These are phyloP conservation scores for Odocoileus hemionus DNA, from an alignment of 2,113 vertebrate genomes.

Conservation along the genomic window DNA sequence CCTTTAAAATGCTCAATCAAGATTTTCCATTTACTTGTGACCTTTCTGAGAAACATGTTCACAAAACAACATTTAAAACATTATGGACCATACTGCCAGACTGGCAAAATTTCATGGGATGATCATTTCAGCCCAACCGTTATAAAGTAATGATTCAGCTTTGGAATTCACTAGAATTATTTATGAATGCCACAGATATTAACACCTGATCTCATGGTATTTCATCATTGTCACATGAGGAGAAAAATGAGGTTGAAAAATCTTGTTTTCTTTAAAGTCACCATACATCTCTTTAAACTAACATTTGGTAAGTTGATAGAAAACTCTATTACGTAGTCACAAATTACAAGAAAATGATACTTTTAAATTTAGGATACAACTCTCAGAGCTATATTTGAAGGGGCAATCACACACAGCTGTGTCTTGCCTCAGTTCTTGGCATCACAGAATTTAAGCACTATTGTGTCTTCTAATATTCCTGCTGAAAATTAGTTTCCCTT, in stretches of 20 bases:
- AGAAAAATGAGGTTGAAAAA: not conserved
- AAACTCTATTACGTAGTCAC: not conserved
- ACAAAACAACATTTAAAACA: constrained; percentile 42
- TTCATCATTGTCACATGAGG: not conserved
- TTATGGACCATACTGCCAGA: not conserved
- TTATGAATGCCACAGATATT: not conserved
- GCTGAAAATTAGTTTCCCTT: not conserved
- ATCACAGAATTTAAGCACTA: not conserved
- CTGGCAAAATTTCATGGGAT: not conserved
- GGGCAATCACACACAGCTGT: not conserved
- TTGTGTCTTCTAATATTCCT: not conserved
- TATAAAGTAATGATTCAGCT: not conserved
- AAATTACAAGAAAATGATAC: not conserved
- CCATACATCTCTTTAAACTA: not conserved
- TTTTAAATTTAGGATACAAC: not conserved
- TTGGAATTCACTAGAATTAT: not conserved
- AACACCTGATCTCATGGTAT: not conserved
- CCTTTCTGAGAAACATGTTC: constrained; percentile 28
- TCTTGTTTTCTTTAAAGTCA: not conserved
- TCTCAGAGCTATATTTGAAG: not conserved
- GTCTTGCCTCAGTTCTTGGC: not conserved
- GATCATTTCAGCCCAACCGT: not conserved
- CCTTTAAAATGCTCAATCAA: constrained; percentile 46
- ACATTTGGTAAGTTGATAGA: not conserved
- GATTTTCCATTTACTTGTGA: not conserved